Percentiles rank a stretch among this genome's conserved stretches.
phyloP scores from a whole-genome alignment of 2,888 invertebrate genomes.

The Cheilosia scutellata region DNA sequence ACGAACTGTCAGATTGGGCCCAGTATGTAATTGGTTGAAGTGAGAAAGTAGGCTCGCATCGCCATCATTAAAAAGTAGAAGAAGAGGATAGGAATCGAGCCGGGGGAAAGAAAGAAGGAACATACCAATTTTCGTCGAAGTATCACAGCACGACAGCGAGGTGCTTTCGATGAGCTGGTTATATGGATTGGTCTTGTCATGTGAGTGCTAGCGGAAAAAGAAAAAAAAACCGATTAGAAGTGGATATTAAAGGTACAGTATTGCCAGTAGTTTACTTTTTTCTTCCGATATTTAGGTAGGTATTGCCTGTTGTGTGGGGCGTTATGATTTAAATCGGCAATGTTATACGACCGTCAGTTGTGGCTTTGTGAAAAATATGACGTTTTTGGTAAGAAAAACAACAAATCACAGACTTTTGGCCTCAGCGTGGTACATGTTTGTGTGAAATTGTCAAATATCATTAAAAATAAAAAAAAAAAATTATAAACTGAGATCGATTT shows the following conservation, averaged over 20 bases:
- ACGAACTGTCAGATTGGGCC: slow-evolving; percentile 80
- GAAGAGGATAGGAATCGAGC: slow-evolving; percentile 24
- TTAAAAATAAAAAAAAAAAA: too few species aligned
- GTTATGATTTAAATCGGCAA: too few species aligned
- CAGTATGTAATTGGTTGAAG: slow-evolving; percentile 69
- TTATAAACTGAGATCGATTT: too few species aligned
- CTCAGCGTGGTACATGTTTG: too few species aligned
- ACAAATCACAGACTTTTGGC: too few species aligned
- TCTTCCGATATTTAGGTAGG: too few species aligned
- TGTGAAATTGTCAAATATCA: too few species aligned
- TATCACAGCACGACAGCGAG: slow-evolving; percentile 65
- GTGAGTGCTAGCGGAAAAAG: slow-evolving; percentile 18
- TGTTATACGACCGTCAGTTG: too few species aligned
- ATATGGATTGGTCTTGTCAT: slow-evolving; percentile 61
- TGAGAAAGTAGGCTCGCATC: slow-evolving; percentile 65
- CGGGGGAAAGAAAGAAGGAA: slow-evolving; percentile 52
- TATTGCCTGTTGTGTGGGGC: too few species aligned
- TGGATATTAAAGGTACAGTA: not conserved
- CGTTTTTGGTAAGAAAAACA: too few species aligned
- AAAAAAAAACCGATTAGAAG: slow-evolving; percentile 4
- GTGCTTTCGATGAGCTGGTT: slow-evolving; percentile 38
- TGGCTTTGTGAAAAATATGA: too few species aligned
- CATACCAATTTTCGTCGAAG: slow-evolving; percentile 42
- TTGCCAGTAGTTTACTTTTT: slow-evolving; percentile 20
- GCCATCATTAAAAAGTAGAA: slow-evolving; percentile 41